Base-by-base conservation (phyloP, 2,113 vertebrate genomes). In the Boleophthalmus pectinirostris region DNA sequence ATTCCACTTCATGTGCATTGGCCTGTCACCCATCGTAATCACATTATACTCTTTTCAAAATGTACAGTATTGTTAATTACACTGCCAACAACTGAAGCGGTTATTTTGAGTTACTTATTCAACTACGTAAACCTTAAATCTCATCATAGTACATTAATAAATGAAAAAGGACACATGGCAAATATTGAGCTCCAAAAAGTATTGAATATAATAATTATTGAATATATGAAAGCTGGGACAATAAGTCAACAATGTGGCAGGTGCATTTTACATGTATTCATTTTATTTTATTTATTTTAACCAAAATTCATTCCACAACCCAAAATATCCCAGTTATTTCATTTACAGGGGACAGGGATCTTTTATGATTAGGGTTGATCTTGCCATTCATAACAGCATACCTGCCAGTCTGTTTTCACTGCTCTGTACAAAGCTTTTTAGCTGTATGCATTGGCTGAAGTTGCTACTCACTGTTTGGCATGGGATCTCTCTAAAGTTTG, bases 361-460 rank as follows among this genome's bases (percentile, higher is more conserved):
- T 43, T 43, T 43, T 43, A 43, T 43, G 38, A 43, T 54, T 9
- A 54, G 7, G 20, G 51, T 7, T 58, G 21, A 5, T 43, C 38
- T 43, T 43, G 3, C 56, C 23, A 25, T 58, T 25, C 24, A 24
- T 58, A 58, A 14, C 23, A 58, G 25, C 56, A 16, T 25, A 25
- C 56, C 23, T 25, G 56, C 24, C 56, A 25, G 23, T 25, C 23
- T 24, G 56, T 25, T 58, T 58, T 15, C 13, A 58, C 1, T 14
- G 24, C 58, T 18, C 25, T 61, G 58, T 60, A 56, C 23, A 60
- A 16, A 33, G 76, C 24, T 69, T 74, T 71, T 74, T 68, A 63
- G 73, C 65, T 85, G 79, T 79, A 54, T 75, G 69, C 87, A 72
- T 80, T 78, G 84, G 85, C 79, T 24, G 25, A 71, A 72, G 51